Evolutionary conservation across 2,113 vertebrate genomes (phyloP).

Genomic region (Chlamydotis undulata): DNA sequence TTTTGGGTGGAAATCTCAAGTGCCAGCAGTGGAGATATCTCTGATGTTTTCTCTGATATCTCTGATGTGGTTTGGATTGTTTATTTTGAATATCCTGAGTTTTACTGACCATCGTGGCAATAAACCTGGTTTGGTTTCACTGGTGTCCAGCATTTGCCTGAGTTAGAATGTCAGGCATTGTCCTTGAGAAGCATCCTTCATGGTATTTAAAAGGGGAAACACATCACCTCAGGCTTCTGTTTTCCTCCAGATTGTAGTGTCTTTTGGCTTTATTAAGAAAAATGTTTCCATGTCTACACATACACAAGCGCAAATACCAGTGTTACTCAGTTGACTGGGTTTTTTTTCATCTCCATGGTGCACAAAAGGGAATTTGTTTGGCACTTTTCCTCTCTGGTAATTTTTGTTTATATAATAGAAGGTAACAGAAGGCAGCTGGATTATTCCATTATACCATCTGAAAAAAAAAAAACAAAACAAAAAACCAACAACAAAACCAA

Average conservation of each 20-base stretch:
- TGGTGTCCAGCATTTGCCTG: background rate
- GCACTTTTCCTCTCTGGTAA: background rate
- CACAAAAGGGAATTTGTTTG: background rate
- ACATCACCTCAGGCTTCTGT: background rate
- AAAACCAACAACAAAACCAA: background rate
- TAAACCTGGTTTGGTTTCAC: background rate
- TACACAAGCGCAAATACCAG: background rate
- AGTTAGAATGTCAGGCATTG: background rate
- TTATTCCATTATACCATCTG: background rate
- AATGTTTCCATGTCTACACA: background rate
- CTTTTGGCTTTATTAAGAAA: constrained; percentile 26
- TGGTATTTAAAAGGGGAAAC: background rate
- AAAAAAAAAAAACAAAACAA: background rate
- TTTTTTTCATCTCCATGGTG: background rate
- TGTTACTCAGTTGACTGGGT: background rate
- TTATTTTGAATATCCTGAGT: background rate
- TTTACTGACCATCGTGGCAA: background rate
- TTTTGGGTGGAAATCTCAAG: background rate
- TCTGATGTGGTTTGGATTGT: background rate
- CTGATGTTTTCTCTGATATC: background rate
- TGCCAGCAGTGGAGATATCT: background rate
- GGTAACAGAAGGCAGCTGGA: background rate
- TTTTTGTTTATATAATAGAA: background rate
- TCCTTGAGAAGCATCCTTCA: background rate
- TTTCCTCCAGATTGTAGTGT: background rate